These are phyloP conservation scores for Amblyraja radiata DNA, from an alignment of 2,797 vertebrate species.

Conservation along the genomic window DNA sequence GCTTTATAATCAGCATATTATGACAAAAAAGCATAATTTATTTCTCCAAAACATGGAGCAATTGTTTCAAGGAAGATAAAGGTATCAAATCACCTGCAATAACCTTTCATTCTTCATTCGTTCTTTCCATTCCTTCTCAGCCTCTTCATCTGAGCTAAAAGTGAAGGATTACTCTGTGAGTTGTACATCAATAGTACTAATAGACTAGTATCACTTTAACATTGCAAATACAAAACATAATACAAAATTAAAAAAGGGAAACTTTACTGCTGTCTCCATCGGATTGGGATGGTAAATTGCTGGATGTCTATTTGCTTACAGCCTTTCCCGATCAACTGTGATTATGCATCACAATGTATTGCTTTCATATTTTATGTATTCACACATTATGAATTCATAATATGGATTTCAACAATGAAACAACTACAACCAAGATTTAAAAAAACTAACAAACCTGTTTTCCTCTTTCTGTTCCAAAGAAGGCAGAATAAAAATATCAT, in stretches of 20 bases:
- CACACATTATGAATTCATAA: not conserved
- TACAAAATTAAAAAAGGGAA: not conserved
- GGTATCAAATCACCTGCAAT: constrained; percentile 61
- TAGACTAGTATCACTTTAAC: not conserved
- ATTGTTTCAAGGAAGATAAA: no score
- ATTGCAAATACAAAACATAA: not conserved
- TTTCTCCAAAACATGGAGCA: no score
- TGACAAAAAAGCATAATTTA: no score
- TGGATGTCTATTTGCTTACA: no score
- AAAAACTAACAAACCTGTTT: constrained; percentile 61
- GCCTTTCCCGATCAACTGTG: no score
- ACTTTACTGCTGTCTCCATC: not conserved
- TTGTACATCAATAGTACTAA: not conserved
- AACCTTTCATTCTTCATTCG: constrained; percentile 55
- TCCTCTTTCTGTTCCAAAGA: constrained; percentile 69
- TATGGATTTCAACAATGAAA: not conserved
- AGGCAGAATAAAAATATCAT: constrained; percentile 80
- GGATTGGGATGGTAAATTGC: not conserved
- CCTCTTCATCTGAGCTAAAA: constrained; percentile 80
- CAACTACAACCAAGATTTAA: constrained; percentile 20
- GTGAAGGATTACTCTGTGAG: not conserved
- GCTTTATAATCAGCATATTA: not conserved
- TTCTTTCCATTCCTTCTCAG: constrained; percentile 63
- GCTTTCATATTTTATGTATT: no score
- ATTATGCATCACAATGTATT: no score